Conservation (phyloP, 2,797 vertebrate genomes). For the Clarias fuscus region DNA sequence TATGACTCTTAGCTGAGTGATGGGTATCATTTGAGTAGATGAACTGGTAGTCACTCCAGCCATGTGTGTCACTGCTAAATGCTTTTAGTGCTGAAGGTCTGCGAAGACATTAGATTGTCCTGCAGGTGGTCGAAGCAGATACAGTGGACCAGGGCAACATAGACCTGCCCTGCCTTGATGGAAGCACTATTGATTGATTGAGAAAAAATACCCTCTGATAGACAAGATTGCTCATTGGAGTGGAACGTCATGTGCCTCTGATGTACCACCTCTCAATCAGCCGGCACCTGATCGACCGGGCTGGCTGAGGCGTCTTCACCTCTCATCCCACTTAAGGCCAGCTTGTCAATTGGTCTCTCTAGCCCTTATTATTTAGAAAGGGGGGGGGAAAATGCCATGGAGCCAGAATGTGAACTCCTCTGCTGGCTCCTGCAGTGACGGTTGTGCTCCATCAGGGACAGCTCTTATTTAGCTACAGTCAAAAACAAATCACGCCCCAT, state of each 20-base stretch:
- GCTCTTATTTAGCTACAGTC: slow-evolving; percentile 50
- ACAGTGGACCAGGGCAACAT: slow-evolving; percentile 37
- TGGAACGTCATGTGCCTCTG: slow-evolving; percentile 75
- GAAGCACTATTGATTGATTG: slow-evolving; percentile 74
- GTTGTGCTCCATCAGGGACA: slow-evolving; percentile 44
- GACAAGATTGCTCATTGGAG: slow-evolving; percentile 78
- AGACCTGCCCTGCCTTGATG: slow-evolving; percentile 58
- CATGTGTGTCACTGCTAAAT: slow-evolving; percentile 20
- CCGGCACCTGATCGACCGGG: slow-evolving; percentile 69
- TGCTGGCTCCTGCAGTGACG: slow-evolving; percentile 44
- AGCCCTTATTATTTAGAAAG: slow-evolving; percentile 55
- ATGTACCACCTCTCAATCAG: slow-evolving; percentile 72
- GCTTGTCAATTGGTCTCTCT: slow-evolving; percentile 68
- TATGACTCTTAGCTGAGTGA: neutral
- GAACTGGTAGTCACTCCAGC: slow-evolving; percentile 3
- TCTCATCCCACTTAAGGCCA: slow-evolving; percentile 62
- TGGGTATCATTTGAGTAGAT: slow-evolving; percentile 8
- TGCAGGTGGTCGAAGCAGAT: slow-evolving; percentile 40
- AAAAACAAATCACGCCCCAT: slow-evolving; percentile 49
- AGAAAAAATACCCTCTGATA: slow-evolving; percentile 76
- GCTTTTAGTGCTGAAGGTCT: slow-evolving; percentile 41
- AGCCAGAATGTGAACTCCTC: slow-evolving; percentile 60
- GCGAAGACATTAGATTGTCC: slow-evolving; percentile 46
- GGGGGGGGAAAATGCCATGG: slow-evolving; percentile 48
- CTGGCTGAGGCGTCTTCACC: slow-evolving; percentile 42